Evolutionary conservation across 2,113 vertebrate species (phyloP).

Genomic region (Cyanoderma ruficeps): DNA sequence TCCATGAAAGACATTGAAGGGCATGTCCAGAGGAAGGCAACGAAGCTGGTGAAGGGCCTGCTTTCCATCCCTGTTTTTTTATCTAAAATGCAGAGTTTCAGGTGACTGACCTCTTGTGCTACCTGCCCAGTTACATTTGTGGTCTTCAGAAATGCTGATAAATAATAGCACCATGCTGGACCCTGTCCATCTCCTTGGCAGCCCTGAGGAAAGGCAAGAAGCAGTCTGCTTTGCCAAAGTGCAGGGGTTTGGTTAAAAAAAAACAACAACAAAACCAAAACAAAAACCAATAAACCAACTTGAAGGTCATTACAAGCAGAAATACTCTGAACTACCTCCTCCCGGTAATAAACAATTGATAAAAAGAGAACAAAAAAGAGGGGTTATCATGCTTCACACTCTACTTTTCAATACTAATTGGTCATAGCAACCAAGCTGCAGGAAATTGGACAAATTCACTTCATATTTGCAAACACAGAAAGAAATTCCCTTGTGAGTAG

Average conservation of each 20-base stretch:
- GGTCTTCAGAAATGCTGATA: neutral
- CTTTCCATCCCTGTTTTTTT: neutral
- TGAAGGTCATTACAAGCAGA: neutral
- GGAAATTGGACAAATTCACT: neutral
- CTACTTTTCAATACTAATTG: neutral
- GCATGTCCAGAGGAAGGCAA: neutral
- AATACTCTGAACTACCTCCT: neutral
- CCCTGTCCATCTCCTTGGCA: neutral
- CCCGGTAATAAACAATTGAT: neutral
- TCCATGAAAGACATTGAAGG: neutral
- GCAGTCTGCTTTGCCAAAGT: neutral
- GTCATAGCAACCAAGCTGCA: neutral
- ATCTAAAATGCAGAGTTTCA: neutral
- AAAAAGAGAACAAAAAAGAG: neutral
- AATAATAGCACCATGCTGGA: neutral
- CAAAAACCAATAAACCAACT: neutral
- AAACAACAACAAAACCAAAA: neutral
- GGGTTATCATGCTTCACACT: accelerated
- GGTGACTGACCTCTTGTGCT: too few species aligned
- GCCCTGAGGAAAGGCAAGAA: neutral
- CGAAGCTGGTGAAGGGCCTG: neutral
- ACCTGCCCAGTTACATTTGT: neutral
- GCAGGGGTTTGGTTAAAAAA: neutral
- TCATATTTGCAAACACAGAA: neutral
- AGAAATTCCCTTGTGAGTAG: neutral